phyloP scores from a whole-genome alignment of 1,140 invertebrate species.

The Eriosoma lanigerum region DNA sequence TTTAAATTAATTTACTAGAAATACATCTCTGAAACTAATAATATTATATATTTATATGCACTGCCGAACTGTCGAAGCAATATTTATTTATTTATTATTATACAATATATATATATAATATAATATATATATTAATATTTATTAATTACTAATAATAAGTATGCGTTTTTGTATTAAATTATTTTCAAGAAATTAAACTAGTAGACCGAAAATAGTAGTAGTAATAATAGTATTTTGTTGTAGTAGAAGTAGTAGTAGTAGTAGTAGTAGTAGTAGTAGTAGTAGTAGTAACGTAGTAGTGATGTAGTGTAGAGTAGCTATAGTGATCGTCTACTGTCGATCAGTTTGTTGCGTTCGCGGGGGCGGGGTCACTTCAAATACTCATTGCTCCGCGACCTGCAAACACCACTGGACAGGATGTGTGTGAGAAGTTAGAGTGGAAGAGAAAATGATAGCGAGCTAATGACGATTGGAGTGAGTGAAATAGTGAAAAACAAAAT shows the following conservation, averaged over 20 bases:
- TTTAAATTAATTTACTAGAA: no score
- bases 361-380: conserved; percentile 1
- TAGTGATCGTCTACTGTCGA: background rate
- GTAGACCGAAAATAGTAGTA: background rate
- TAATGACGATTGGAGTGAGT: background rate
- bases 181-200: no score
- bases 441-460: no score
- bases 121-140: no score
- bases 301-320: background rate
- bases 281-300: background rate
- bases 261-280: background rate
- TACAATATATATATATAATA: no score
- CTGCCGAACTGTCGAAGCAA: no score
- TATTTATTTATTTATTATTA: no score
- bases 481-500: background rate
- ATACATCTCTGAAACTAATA: no score
- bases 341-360: background rate
- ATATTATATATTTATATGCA: no score
- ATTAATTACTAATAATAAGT: no score
- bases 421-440: background rate
- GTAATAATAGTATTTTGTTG: background rate
- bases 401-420: background rate
- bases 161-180: background rate
- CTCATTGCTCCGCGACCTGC: background rate
- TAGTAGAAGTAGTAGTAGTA: background rate